Percentiles rank a stretch among this genome's conserved stretches.
These are phyloP conservation scores for Cryptotermes secundus DNA, from an alignment of 1,140 invertebrate genomes.

Conservation along the genomic window DNA sequence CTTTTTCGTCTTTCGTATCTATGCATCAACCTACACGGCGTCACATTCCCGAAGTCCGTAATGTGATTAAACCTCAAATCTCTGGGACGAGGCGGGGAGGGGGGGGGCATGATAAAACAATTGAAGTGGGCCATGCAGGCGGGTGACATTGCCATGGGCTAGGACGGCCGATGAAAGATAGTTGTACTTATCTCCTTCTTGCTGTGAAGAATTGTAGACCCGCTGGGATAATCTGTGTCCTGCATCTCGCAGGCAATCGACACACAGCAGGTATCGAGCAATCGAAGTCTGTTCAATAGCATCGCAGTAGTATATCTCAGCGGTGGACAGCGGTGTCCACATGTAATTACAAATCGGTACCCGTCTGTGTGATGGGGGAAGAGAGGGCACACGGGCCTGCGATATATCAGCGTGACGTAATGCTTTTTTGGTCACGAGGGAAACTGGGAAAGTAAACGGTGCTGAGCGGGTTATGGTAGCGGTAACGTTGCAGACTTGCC, in stretches of 20 bases:
- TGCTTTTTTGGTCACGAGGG: background rate
- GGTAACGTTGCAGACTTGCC: no score
- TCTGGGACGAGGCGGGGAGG: no score
- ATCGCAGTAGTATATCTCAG: constrained; percentile 19
- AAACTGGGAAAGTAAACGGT: background rate
- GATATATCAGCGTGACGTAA: constrained; percentile 6
- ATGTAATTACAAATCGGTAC: constrained; percentile 10
- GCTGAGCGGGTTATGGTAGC: no score
- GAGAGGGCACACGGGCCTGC: background rate
- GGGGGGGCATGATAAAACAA: no score
- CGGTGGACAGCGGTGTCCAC: background rate
- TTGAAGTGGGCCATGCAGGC: no score
- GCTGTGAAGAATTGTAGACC: background rate
- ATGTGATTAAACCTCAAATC: no score
- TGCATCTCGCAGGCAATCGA: constrained; percentile 17
- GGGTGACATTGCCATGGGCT: background rate
- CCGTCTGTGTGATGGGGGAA: background rate
- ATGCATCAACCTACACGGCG: no score
- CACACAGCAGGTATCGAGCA: constrained; percentile 17
- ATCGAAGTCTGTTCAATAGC: constrained; percentile 19
- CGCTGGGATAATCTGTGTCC: constrained; percentile 8
- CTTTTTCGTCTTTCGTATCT: no score
- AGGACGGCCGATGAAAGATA: background rate
- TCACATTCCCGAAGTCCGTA: no score
- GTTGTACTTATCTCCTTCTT: background rate